phyloP scores from a whole-genome alignment of 2,888 invertebrate genomes.

The Dynastes hyllus region DNA sequence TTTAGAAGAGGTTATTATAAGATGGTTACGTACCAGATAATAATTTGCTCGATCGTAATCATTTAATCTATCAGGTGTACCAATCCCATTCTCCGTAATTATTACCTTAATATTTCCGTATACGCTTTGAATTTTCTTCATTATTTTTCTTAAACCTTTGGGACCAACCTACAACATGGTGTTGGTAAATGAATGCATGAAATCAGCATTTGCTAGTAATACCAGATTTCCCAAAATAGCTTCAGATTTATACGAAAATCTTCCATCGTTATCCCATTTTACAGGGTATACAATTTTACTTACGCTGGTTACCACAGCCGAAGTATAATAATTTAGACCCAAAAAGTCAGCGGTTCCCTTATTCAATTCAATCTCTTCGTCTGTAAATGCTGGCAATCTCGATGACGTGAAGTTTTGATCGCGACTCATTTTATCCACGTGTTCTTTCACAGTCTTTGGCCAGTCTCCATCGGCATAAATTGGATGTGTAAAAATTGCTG shows the following conservation, averaged over 20 bases:
- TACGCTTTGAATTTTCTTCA: conserved; percentile 29
- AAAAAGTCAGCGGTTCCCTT: no score
- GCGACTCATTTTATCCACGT: conserved; percentile 69
- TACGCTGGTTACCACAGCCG: conserved; percentile 18
- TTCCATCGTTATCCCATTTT: conserved; percentile 33
- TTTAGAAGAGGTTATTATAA: neutral
- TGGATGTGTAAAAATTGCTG: no score
- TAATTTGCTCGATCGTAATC: conserved; percentile 49
- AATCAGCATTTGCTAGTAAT: neutral
- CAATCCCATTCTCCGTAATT: conserved; percentile 50
- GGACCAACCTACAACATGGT: conserved; percentile 31
- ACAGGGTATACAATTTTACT: conserved; percentile 28
- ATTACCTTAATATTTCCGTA: conserved; percentile 46
- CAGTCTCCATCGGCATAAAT: conserved; percentile 71
- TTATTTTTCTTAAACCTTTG: conserved; percentile 27
- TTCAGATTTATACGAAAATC: conserved; percentile 33
- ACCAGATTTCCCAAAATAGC: neutral
- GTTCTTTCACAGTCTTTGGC: conserved; percentile 70
- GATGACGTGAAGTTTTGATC: conserved; percentile 64
- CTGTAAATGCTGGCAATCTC: no score
- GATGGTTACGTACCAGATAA: conserved; percentile 30
- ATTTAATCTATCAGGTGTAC: conserved; percentile 20
- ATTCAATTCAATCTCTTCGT: no score
- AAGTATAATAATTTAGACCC: no score
- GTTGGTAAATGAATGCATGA: neutral